phyloP scores from a whole-genome alignment of 2,888 invertebrate genomes.

The Euplagia quadripunctaria region DNA sequence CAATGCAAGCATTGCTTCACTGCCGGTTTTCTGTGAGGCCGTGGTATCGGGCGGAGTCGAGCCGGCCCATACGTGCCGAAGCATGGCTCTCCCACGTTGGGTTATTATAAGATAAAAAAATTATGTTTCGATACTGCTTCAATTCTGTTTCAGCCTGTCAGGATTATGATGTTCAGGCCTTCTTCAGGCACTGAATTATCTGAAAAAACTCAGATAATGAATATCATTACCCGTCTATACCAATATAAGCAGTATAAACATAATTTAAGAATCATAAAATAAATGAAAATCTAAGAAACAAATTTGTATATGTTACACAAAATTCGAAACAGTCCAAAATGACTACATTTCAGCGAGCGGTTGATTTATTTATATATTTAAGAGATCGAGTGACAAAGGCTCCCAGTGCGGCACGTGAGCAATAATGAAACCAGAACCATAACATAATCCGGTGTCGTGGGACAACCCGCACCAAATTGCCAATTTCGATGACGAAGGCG shows the following conservation, averaged over 20 bases:
- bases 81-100: too few relatives aligned
- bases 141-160: too few relatives aligned
- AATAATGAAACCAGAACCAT: neutral
- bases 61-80: too few relatives aligned
- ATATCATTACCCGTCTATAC: neutral
- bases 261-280: neutral
- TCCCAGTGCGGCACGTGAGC: neutral
- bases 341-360: neutral
- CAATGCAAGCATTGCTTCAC: too few relatives aligned
- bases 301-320: neutral
- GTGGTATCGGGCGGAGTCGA: too few relatives aligned
- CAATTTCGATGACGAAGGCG: conserved; percentile 11
- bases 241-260: neutral
- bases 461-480: conserved; percentile 10
- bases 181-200: neutral
- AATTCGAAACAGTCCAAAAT: neutral
- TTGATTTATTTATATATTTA: neutral
- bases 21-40: too few relatives aligned
- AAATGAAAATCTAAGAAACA: neutral
- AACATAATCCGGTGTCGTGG: conserved; percentile 10
- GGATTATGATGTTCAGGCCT: too few relatives aligned
- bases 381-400: neutral
- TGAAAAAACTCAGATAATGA: neutral
- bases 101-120: too few relatives aligned
- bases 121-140: too few relatives aligned